These are phyloP conservation scores for Drosophila robusta DNA, from an alignment of 2,888 invertebrate genomes.

Conservation along the genomic window DNA sequence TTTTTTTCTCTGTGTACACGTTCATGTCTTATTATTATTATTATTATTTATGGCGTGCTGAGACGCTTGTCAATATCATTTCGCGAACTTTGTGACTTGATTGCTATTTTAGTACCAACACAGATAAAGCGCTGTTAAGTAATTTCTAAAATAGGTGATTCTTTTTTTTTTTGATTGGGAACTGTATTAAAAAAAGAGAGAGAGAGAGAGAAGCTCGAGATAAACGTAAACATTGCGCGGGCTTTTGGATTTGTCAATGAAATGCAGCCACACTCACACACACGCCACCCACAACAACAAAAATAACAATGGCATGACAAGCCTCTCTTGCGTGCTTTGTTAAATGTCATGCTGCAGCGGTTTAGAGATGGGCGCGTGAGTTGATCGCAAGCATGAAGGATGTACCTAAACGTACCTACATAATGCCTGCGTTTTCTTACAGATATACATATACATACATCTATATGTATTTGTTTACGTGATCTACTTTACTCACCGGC, in stretches of 20 bases:
- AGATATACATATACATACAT: not conserved
- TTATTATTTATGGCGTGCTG: slow-evolving; percentile 50
- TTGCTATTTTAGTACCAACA: slow-evolving; percentile 54
- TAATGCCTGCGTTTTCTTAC: not conserved
- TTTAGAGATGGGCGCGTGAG: slow-evolving; percentile 46
- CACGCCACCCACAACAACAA: slow-evolving; percentile 20
- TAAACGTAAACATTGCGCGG: slow-evolving; percentile 37
- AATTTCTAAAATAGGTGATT: slow-evolving; percentile 49
- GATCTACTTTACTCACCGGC: not conserved
- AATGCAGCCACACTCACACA: slow-evolving; percentile 46
- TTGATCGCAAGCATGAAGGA: slow-evolving; percentile 14
- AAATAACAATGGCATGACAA: slow-evolving; percentile 33
- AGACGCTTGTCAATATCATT: slow-evolving; percentile 41
- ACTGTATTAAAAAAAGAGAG: slow-evolving; percentile 3
- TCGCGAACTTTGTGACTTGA: slow-evolving; percentile 55
- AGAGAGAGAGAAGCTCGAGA: slow-evolving; percentile 13
- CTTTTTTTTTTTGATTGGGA: slow-evolving; percentile 21
- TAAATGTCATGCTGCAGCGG: slow-evolving; percentile 50
- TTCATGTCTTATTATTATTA: slow-evolving; percentile 22
- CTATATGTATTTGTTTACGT: slow-evolving; percentile 2
- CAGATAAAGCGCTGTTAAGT: slow-evolving; percentile 44
- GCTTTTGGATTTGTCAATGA: slow-evolving; percentile 53
- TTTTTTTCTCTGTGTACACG: slow-evolving; percentile 20
- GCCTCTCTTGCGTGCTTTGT: slow-evolving; percentile 45
- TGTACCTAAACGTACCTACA: not conserved